Conservation (phyloP, 2,797 vertebrate species). For the Cyclura pinguis region DNA sequence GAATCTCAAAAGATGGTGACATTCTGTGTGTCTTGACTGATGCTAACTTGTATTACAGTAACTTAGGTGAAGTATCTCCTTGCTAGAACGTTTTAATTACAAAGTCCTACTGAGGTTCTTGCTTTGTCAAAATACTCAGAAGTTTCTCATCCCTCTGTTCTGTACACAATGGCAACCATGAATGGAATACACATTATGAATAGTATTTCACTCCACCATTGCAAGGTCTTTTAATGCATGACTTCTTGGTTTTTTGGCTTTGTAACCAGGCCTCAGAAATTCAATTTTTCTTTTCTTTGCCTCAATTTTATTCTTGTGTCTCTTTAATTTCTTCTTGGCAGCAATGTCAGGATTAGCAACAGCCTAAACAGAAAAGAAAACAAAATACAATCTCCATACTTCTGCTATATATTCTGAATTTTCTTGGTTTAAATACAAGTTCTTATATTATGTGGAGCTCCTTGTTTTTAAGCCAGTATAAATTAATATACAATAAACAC, state of each 20-base stretch:
- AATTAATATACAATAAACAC: neutral
- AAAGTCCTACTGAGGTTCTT: neutral
- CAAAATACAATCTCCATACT: neutral
- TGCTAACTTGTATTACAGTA: neutral
- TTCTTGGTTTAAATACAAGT: neutral
- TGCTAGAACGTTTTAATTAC: neutral
- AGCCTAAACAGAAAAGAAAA: conserved; percentile 78
- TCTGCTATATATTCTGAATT: conserved; percentile 4
- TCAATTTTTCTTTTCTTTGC: conserved; percentile 95
- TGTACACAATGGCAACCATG: neutral
- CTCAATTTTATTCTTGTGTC: conserved; percentile 93
- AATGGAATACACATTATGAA: conserved; percentile 51
- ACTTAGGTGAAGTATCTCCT: neutral
- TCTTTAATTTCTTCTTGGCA: conserved; percentile 96
- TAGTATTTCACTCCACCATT: conserved; percentile 85
- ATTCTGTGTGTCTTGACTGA: neutral
- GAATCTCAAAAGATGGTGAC: neutral
- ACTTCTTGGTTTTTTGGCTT: conserved; percentile 89
- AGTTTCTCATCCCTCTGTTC: neutral
- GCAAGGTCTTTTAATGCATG: conserved; percentile 89
- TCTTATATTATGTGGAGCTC: neutral
- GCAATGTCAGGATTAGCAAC: conserved; percentile 94
- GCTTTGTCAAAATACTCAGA: neutral
- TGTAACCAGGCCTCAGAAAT: conserved; percentile 87
- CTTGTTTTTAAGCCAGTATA: neutral